Percentiles rank a stretch among this genome's conserved stretches.
Evolutionary conservation across 2,113 vertebrate genomes (phyloP).

Genomic region (Apus apus): DNA sequence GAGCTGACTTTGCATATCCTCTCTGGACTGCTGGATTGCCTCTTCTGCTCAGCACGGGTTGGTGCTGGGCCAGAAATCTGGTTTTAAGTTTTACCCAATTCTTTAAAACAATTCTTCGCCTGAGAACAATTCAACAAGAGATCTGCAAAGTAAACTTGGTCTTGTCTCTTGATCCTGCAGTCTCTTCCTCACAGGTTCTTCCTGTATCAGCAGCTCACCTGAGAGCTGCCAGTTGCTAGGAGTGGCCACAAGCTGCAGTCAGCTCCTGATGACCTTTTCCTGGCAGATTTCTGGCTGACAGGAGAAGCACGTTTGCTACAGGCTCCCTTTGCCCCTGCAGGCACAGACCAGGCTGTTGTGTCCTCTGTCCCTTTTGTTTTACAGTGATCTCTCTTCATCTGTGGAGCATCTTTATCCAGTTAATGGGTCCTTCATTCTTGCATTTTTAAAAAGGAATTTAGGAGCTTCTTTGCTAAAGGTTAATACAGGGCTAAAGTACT

Average conservation of each 20-base stretch:
- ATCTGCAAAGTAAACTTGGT: background rate
- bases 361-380: background rate
- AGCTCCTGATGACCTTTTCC: background rate
- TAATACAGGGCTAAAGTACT: fast-evolving
- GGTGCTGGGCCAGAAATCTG: constrained; percentile 42
- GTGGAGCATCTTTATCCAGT: background rate
- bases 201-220: background rate
- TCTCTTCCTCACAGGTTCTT: background rate
- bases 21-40: background rate
- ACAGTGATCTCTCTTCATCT: background rate
- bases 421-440: background rate
- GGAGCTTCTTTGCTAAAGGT: background rate
- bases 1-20: background rate
- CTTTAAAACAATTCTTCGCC: constrained; percentile 1
- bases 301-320: background rate
- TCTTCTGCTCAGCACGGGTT: constrained; percentile 25
- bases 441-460: background rate
- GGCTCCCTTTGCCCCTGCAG: background rate
- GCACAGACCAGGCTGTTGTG: background rate
- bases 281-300: background rate
- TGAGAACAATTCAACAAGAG: background rate
- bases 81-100: constrained; percentile 7
- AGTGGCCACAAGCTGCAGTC: background rate
- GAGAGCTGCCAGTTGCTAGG: background rate
- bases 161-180: background rate